Percentiles rank a stretch among this genome's conserved stretches.
phyloP scores from a whole-genome alignment of 1,140 invertebrate genomes.

The Drosophila prosaltans region DNA sequence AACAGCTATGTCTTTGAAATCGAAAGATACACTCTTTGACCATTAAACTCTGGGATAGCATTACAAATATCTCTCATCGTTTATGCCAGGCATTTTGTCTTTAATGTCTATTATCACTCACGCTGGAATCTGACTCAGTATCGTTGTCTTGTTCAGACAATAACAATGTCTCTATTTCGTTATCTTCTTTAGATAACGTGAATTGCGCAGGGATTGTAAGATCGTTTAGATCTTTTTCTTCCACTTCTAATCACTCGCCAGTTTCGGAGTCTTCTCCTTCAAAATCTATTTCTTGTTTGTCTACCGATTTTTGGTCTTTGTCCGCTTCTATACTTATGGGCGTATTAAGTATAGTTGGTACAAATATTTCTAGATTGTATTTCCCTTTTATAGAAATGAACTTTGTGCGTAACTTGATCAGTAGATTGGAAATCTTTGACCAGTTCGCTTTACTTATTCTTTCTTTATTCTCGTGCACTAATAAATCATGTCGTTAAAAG shows the following conservation, averaged over 20 bases:
- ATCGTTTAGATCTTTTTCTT: background rate
- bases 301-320: background rate
- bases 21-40: too few relatives aligned
- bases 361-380: conserved; percentile 8
- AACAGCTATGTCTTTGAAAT: too few relatives aligned
- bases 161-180: background rate
- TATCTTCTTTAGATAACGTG: background rate
- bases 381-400: background rate
- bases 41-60: too few relatives aligned
- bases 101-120: too few relatives aligned
- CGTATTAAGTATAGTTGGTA: background rate
- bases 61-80: too few relatives aligned
- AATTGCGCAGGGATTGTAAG: background rate
- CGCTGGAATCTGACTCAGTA: background rate
- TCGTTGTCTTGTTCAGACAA: background rate
- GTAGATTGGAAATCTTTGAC: conserved; percentile 10
- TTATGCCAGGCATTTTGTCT: too few relatives aligned
- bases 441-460: conserved; percentile 6
- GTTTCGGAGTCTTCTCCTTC: conserved; percentile 1
- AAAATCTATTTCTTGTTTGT: too few relatives aligned
- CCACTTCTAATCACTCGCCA: background rate
- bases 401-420: conserved; percentile 6
- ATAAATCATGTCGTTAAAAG: conserved; percentile 3
- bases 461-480: conserved; percentile 4
- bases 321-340: background rate